Evolutionary conservation across 2,113 vertebrate genomes (phyloP), one percentile per base, ranked within the genome.

Genomic region (Promerops cafer): DNA sequence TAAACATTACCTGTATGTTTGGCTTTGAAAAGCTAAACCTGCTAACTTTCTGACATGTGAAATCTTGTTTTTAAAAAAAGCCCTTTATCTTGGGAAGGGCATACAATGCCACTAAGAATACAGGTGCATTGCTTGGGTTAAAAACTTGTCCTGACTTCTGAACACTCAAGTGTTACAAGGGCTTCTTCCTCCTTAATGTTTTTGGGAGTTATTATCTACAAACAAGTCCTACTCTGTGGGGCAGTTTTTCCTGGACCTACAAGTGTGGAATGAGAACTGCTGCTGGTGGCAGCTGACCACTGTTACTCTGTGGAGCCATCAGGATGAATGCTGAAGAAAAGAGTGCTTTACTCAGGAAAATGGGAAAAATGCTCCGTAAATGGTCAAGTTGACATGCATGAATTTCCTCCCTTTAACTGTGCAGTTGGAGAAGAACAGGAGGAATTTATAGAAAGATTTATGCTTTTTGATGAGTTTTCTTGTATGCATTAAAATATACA

Each of bases 181-280:
- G 10, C 35, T 84, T 24, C 21, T 78, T 78, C 9, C 7, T 42
- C 18, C n/a, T 33, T 56, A 27, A 15, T 49, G 15, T 28, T 74
- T 74, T 78, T 75, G 28, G 31, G 28, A 65, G 10, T 79, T 56
- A 33, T 0, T 66, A 23, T 23, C 19, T 42, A 6, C 13, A 53
- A 27, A 28, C 4, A 28, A 70, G 22, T 66, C 74, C 27, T 77
- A 1, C 42, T 63, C 26, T 26, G 50, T 35, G 35, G 23, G 13
- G 4, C 35, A 31, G 27, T 71, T 83, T 91, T 54, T 49, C 28
- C 56, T 49, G 47, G 39, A 33, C 4, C 9, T 56, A 3, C 24
- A 50, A 2, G 12, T 1, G 1, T 2, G 6, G 64, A 39, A 30
- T 0, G 8, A 64, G 45, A 87, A 11, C 39, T 84, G 64, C 24